Evolutionary conservation across 2,888 invertebrate species (phyloP).

Genomic region (Linnaemya vulpina): DNA sequence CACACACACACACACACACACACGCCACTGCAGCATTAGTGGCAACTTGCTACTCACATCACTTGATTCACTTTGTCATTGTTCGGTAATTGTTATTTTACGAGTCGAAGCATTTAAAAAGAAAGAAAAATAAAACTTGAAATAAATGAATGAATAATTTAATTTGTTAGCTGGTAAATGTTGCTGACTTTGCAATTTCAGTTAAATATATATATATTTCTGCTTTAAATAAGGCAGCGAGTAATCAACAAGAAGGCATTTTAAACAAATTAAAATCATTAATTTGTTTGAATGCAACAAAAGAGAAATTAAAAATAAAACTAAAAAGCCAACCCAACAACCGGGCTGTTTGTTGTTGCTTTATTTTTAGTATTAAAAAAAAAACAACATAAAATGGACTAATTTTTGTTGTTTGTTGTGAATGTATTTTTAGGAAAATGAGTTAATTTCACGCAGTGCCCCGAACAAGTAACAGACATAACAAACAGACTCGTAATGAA

Average conservation of each 20-base stretch:
- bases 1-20: not conserved
- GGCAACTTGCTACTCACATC: conserved; percentile 25
- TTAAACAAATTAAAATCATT: conserved; percentile 63
- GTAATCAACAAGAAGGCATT: conserved; percentile 49
- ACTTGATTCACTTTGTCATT: conserved; percentile 49
- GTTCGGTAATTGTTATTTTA: conserved; percentile 64
- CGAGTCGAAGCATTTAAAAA: conserved; percentile 50
- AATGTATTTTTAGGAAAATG: conserved; percentile 70
- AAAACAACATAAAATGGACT: conserved; percentile 30
- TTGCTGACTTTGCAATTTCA: conserved; percentile 58
- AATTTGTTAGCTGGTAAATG: conserved; percentile 55
- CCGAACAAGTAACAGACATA: conserved; percentile 47
- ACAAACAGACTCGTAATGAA: conserved; percentile 59
- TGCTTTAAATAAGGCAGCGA: conserved; percentile 18
- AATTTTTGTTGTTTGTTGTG: conserved; percentile 37
- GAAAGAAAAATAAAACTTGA: conserved; percentile 12
- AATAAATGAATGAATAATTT: conserved; percentile 46
- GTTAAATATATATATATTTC: not conserved
- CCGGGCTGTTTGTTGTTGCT: conserved; percentile 45
- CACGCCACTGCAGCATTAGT: not conserved
- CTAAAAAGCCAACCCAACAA: conserved; percentile 56
- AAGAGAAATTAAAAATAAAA: conserved; percentile 28
- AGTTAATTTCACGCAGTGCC: conserved; percentile 72
- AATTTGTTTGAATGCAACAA: conserved; percentile 62
- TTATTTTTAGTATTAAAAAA: not conserved